phyloP scores from a whole-genome alignment of 2,113 vertebrate genomes.

The Syngnathus scovelli region DNA sequence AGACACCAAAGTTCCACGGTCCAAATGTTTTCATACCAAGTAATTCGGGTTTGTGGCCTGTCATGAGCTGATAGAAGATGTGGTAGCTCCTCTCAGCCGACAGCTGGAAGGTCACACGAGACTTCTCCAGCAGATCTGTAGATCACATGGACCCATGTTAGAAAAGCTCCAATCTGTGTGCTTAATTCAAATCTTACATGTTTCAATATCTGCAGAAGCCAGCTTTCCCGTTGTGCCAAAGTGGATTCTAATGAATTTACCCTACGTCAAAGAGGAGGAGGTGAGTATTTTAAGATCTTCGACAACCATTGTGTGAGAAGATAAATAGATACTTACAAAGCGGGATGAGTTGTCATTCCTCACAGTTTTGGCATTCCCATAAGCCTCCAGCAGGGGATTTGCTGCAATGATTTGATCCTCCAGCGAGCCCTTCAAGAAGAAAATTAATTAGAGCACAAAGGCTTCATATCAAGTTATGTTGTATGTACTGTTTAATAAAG shows the following conservation, averaged over 20 bases:
- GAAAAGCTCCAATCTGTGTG: neutral
- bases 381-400: constrained; percentile 77
- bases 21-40: constrained; percentile 41
- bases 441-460: constrained; percentile 19
- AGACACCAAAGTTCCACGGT: neutral
- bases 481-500: neutral
- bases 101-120: constrained; percentile 66
- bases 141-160: neutral
- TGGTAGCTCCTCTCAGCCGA: constrained; percentile 75
- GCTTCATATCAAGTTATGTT: neutral
- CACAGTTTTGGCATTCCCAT: constrained; percentile 77
- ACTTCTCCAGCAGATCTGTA: constrained; percentile 68
- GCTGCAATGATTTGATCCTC: constrained; percentile 80
- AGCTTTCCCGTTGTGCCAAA: constrained; percentile 49
- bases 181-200: constrained; percentile 40
- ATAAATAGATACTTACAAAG: constrained; percentile 64
- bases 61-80: constrained; percentile 73
- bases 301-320: neutral
- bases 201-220: constrained; percentile 62
- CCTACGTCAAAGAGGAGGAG: constrained; percentile 23
- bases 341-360: constrained; percentile 81
- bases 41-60: constrained; percentile 69
- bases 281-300: neutral
- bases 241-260: constrained; percentile 65
- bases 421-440: constrained; percentile 77